A percentile compares a stretch with the other conserved stretches of the same genome.
Conservation (phyloP, 2,797 vertebrate genomes). For the Heteromormyrus szaboi region DNA sequence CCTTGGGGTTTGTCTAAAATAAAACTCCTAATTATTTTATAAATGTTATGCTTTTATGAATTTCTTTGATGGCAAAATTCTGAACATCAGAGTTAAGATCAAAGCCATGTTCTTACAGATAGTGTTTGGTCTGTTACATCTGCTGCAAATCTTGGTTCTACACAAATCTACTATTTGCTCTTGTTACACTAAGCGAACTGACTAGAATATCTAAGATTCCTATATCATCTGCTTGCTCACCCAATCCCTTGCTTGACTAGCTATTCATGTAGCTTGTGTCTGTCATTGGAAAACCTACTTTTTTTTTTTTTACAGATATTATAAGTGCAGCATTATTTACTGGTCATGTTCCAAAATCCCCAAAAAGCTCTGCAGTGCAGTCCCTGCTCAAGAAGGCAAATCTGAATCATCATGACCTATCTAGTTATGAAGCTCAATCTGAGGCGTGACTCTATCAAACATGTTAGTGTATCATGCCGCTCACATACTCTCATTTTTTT, state of each 20-base stretch:
- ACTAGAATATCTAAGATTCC: background rate
- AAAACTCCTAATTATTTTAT: background rate
- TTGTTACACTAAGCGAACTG: background rate
- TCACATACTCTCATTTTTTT: background rate
- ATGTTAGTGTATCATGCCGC: background rate
- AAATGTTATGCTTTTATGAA: background rate
- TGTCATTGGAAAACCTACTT: background rate
- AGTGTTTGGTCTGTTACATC: background rate
- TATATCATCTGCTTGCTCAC: background rate
- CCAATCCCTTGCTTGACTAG: background rate
- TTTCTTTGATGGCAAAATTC: background rate
- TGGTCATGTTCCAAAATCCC: background rate
- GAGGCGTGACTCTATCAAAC: background rate
- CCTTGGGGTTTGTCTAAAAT: background rate
- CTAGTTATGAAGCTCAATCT: background rate
- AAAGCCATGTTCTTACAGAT: background rate
- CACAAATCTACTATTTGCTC: background rate
- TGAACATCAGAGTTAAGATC: background rate
- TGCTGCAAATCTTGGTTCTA: background rate
- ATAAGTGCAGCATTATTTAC: background rate
- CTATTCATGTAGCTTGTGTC: background rate
- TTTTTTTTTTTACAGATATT: background rate
- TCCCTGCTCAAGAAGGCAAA: background rate
- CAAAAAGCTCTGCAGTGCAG: background rate
- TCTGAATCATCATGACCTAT: background rate